Percentiles rank a stretch among this genome's conserved stretches.
Evolutionary conservation across 2,888 invertebrate species (phyloP).

Genomic region (Ophion costatus): DNA sequence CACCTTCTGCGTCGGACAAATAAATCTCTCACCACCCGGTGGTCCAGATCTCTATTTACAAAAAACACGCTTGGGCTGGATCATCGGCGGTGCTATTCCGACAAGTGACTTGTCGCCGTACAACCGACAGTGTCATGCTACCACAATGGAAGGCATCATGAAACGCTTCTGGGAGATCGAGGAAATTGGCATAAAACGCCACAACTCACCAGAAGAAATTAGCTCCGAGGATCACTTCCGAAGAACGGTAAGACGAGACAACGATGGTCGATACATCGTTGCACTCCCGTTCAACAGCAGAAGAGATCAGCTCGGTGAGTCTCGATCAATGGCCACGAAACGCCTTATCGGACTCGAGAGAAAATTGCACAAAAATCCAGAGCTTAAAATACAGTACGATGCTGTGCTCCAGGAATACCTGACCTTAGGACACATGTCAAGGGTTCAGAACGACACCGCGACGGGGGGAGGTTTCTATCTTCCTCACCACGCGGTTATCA

Average conservation of each 20-base stretch:
- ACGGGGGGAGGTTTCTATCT: neutral
- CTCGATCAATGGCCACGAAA: slow-evolving; percentile 42
- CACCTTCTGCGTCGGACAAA: slow-evolving; percentile 43
- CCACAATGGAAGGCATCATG: slow-evolving; percentile 28
- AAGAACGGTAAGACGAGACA: neutral
- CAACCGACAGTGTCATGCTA: slow-evolving; percentile 22
- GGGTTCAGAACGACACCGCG: neutral
- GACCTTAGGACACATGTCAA: slow-evolving; percentile 63
- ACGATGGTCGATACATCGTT: slow-evolving; percentile 50
- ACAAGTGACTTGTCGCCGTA: slow-evolving; percentile 3
- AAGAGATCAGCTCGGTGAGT: slow-evolving; percentile 34
- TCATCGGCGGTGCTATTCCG: slow-evolving; percentile 39
- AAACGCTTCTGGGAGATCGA: slow-evolving; percentile 34
- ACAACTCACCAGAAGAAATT: neutral
- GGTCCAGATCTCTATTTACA: slow-evolving; percentile 53
- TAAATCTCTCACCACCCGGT: slow-evolving; percentile 26
- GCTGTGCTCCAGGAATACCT: slow-evolving; percentile 62
- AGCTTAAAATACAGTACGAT: slow-evolving; percentile 42
- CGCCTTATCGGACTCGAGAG: slow-evolving; percentile 46
- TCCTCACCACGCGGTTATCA: slow-evolving; percentile 19
- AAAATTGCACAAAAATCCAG: slow-evolving; percentile 48
- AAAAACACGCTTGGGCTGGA: slow-evolving; percentile 65
- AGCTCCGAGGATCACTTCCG: slow-evolving; percentile 3
- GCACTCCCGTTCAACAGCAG: slow-evolving; percentile 59
- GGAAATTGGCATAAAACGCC: neutral